Evolutionary conservation across 2,797 vertebrate species (phyloP).

Genomic region (Artibeus jamaicensis): DNA sequence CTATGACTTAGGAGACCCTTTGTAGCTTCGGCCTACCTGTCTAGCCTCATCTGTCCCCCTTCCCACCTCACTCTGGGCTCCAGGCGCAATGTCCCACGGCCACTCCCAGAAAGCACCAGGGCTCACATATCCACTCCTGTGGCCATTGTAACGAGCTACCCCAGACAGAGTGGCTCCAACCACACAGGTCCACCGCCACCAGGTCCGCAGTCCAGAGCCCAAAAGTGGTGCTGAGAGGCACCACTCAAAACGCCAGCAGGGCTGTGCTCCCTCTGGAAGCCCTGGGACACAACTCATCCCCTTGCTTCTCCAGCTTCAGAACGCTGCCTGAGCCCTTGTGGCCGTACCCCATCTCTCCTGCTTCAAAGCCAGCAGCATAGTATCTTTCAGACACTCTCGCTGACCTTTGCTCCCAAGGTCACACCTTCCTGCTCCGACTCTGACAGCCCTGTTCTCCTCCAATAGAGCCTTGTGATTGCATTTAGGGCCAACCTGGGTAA

Average conservation of each 20-base stretch:
- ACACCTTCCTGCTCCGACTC: not conserved
- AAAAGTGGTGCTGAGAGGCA: not conserved
- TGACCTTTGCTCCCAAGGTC: not conserved
- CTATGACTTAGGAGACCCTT: not conserved
- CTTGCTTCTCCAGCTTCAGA: not conserved
- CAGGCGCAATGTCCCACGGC: not conserved
- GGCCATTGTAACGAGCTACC: not conserved
- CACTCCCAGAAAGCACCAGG: not conserved
- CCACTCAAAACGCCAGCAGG: not conserved
- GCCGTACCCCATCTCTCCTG: accelerated
- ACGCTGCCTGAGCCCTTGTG: not conserved
- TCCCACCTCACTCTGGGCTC: not conserved
- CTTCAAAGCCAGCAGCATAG: not conserved
- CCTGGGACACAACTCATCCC: not conserved
- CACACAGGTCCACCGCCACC: not conserved
- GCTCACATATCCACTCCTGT: not conserved
- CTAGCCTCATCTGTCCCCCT: not conserved
- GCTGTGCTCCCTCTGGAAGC: not conserved
- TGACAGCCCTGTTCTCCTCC: not conserved
- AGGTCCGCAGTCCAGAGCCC: not conserved
- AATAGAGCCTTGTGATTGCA: not conserved
- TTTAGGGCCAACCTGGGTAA: not conserved
- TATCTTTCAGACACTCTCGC: not conserved
- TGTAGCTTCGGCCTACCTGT: not conserved
- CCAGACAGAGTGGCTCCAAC: not conserved